Conservation (phyloP, 2,113 vertebrate genomes). For the Microtus oregoni region DNA sequence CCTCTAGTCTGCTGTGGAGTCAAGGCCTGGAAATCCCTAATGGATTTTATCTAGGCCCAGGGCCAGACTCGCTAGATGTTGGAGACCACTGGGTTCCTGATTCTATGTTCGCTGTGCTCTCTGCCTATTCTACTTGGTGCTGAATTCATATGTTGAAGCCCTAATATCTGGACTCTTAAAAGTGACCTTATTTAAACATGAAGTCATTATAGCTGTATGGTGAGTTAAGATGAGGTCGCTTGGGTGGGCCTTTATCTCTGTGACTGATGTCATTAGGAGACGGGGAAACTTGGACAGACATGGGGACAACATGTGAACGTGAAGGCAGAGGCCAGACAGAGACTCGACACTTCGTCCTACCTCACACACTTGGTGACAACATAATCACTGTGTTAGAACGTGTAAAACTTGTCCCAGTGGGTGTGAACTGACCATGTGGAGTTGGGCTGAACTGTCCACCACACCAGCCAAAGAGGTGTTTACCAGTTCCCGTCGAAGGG, state of each 20-base stretch:
- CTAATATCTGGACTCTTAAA: neutral
- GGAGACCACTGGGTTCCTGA: neutral
- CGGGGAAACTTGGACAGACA: neutral
- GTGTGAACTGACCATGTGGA: neutral
- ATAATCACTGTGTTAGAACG: neutral
- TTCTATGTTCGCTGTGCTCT: neutral
- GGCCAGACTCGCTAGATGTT: neutral
- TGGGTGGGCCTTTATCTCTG: neutral
- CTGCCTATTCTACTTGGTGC: neutral
- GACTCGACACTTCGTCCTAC: neutral
- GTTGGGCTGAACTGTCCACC: neutral
- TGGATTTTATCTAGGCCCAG: neutral
- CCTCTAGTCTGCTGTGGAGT: neutral
- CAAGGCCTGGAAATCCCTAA: neutral
- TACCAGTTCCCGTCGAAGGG: neutral
- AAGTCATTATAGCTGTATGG: neutral
- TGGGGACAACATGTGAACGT: neutral
- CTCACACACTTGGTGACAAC: neutral
- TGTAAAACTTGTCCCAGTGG: neutral
- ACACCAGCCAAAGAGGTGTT: neutral
- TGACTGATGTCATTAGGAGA: neutral
- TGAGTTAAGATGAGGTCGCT: neutral
- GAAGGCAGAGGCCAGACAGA: neutral
- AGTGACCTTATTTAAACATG: slow-evolving; percentile 2
- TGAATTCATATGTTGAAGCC: neutral